Evolutionary conservation across 2,113 vertebrate species (phyloP).

Genomic region (Odontesthes bonariensis): DNA sequence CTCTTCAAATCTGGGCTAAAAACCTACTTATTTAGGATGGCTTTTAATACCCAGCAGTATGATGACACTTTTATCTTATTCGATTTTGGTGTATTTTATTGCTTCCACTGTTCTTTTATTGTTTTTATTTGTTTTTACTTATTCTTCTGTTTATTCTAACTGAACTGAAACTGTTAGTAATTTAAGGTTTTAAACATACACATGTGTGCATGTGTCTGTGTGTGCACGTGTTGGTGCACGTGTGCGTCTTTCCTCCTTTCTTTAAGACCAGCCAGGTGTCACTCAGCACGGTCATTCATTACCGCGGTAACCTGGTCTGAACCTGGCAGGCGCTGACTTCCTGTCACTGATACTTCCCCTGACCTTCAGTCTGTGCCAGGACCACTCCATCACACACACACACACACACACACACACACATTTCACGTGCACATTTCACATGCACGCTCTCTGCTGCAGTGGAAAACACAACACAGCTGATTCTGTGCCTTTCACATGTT

Average conservation of each 20-base stretch:
- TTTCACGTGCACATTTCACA: not conserved
- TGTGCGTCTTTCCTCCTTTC: slow-evolving; percentile 48
- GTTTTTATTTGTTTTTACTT: too few species aligned
- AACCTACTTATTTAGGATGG: too few species aligned
- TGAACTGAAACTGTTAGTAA: too few species aligned
- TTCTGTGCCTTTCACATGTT: too few species aligned
- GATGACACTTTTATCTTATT: too few species aligned
- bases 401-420: not conserved
- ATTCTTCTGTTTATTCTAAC: too few species aligned
- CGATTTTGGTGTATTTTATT: too few species aligned
- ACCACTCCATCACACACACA: slow-evolving; percentile 5
- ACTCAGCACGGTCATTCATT: slow-evolving; percentile 84
- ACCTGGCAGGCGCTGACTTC: slow-evolving; percentile 84
- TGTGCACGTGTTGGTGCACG: slow-evolving; percentile 27
- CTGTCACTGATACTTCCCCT: slow-evolving; percentile 91
- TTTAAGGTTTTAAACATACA: too few species aligned
- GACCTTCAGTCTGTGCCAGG: slow-evolving; percentile 85
- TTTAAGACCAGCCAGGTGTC: slow-evolving; percentile 82
- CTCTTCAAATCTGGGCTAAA: too few species aligned
- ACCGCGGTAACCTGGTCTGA: slow-evolving; percentile 82
- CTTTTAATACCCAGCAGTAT: too few species aligned
- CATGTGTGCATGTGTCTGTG: slow-evolving; percentile 13
- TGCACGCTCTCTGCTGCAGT: not conserved
- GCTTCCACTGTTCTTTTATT: too few species aligned
- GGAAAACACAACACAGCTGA: too few species aligned